Conservation (phyloP, 2,797 vertebrate species). For the Rallus crepitans region DNA sequence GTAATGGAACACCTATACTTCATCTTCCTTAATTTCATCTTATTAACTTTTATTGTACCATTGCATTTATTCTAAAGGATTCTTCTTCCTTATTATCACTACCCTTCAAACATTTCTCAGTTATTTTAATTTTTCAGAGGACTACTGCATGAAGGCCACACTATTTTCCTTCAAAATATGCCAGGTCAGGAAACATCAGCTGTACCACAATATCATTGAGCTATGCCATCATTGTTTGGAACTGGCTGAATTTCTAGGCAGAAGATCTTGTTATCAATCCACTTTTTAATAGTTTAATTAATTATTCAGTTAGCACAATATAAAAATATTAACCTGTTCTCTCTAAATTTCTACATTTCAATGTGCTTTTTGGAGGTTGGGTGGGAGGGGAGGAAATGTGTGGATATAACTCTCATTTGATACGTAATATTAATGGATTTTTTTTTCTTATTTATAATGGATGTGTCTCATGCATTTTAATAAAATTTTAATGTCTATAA, state of each 20-base stretch:
- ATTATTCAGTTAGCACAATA: not conserved
- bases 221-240: not conserved
- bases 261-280: not conserved
- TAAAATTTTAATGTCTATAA: constrained; percentile 49
- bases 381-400: not conserved
- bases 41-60: not conserved
- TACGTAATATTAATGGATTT: constrained; percentile 31
- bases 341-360: not conserved
- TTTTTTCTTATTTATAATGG: constrained; percentile 28
- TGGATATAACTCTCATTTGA: not conserved
- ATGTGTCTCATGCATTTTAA: constrained; percentile 54
- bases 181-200: constrained; percentile 11
- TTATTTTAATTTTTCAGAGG: not conserved
- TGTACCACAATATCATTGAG: not conserved
- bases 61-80: not conserved
- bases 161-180: not conserved
- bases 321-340: not conserved
- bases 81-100: not conserved
- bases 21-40: not conserved
- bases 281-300: constrained; percentile 23
- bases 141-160: not conserved
- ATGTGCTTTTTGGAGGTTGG: not conserved
- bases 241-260: not conserved
- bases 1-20: not conserved
- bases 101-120: not conserved